Percentiles rank a stretch among this genome's conserved stretches.
Conservation (phyloP, 2,888 invertebrate genomes). For the Agrilus cyanescens region DNA sequence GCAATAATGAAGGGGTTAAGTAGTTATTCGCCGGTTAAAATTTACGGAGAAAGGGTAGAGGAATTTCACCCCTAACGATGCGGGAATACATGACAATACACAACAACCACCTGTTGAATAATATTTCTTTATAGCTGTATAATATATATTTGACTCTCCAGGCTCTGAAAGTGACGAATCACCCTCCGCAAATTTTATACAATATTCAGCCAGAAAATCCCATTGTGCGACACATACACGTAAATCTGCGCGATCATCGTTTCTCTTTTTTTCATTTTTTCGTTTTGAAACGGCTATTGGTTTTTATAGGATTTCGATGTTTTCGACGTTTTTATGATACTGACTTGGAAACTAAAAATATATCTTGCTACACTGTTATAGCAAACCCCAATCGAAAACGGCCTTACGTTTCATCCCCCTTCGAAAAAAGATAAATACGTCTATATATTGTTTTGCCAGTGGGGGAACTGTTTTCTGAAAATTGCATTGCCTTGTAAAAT, state of each 20-base stretch:
- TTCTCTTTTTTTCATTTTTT: constrained; percentile 9
- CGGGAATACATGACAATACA: constrained; percentile 18
- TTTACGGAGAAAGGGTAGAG: no score
- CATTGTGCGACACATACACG: not conserved
- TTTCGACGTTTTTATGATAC: constrained; percentile 7
- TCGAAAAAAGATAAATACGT: no score
- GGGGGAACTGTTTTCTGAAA: no score
- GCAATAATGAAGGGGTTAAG: no score
- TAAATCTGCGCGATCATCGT: constrained; percentile 1
- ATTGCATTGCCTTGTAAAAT: no score
- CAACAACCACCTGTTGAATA: constrained; percentile 24
- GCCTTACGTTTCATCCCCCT: no score
- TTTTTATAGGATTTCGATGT: constrained; percentile 10
- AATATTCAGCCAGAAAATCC: constrained; percentile 2
- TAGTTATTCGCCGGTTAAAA: no score
- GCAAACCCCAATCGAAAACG: no score
- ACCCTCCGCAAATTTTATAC: constrained; percentile 3
- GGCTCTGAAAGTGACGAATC: constrained; percentile 7
- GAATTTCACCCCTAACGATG: not conserved
- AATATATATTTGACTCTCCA: constrained; percentile 4
- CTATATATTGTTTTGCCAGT: no score
- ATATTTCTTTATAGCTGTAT: constrained; percentile 9
- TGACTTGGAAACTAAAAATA: no score
- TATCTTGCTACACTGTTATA: no score
- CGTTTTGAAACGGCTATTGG: constrained; percentile 14